These are phyloP conservation scores for Anas bahamensis DNA, from an alignment of 2,797 vertebrate species.

Conservation along the genomic window DNA sequence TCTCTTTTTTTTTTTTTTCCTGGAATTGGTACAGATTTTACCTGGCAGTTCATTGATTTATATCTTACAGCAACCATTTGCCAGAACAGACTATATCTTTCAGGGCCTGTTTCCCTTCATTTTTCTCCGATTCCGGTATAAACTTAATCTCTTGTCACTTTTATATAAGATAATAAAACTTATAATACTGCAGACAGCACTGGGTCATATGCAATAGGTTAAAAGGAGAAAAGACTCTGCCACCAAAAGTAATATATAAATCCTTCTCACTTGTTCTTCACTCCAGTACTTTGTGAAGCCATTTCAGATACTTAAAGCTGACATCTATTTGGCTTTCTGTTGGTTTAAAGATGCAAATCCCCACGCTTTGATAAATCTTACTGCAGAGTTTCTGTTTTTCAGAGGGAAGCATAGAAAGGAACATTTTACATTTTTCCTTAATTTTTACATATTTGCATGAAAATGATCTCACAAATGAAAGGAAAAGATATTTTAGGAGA, in stretches of 20 bases:
- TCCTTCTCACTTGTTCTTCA: background rate
- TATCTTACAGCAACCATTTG: background rate
- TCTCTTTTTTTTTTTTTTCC: background rate
- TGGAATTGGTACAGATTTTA: background rate
- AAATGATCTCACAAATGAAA: background rate
- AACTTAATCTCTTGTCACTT: background rate
- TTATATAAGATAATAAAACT: background rate
- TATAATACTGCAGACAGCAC: background rate
- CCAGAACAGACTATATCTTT: background rate
- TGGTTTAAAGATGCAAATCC: background rate
- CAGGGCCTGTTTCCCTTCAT: background rate
- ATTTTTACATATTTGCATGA: conserved; percentile 2
- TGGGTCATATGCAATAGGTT: background rate
- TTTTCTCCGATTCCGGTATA: background rate
- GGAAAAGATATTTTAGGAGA: conserved; percentile 8
- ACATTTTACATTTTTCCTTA: background rate
- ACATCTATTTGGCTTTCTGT: background rate
- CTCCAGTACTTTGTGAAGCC: background rate
- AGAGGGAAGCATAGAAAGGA: background rate
- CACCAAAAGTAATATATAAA: background rate
- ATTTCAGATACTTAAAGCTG: conserved; percentile 6
- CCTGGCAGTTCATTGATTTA: background rate
- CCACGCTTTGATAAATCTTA: rapidly evolving
- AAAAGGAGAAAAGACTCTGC: background rate
- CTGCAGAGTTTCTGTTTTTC: background rate